A percentile compares a stretch with the other conserved stretches of the same genome.
Conservation (phyloP, 2,888 invertebrate genomes). For the Shargacucullia verbasci region DNA sequence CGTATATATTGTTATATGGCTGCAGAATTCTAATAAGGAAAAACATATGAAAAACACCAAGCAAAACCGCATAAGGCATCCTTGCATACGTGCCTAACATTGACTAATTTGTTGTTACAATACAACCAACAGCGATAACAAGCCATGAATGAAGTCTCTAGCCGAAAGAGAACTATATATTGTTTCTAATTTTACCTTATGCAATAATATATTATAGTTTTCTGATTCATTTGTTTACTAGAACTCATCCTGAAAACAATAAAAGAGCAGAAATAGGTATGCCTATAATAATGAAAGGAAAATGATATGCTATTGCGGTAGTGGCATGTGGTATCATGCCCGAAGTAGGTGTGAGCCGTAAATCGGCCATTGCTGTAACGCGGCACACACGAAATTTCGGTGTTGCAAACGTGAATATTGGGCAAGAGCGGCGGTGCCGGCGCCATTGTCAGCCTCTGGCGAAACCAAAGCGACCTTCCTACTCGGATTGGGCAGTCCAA, state of each 20-base stretch:
- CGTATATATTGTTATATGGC: slow-evolving; percentile 22
- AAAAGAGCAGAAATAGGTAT: slow-evolving; percentile 1
- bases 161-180: slow-evolving; percentile 16
- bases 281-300: slow-evolving; percentile 30
- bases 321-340: slow-evolving; percentile 40
- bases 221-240: slow-evolving; percentile 44
- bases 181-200: slow-evolving; percentile 45
- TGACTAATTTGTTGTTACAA: slow-evolving; percentile 60
- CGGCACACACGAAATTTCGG: slow-evolving; percentile 86
- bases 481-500: slow-evolving; percentile 83
- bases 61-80: slow-evolving; percentile 55
- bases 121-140: slow-evolving; percentile 40
- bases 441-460: slow-evolving; percentile 86
- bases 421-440: slow-evolving; percentile 77
- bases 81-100: slow-evolving; percentile 43
- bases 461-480: slow-evolving; percentile 85
- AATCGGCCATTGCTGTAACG: slow-evolving; percentile 78
- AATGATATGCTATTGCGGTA: slow-evolving; percentile 39
- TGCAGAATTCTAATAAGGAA: slow-evolving; percentile 42
- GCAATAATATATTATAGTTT: slow-evolving; percentile 15
- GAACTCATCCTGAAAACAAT: slow-evolving; percentile 38
- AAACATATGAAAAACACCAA: slow-evolving; percentile 52
- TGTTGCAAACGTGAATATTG: slow-evolving; percentile 84
- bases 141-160: slow-evolving; percentile 53
- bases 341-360: slow-evolving; percentile 59